phyloP scores from a whole-genome alignment of 2,888 invertebrate genomes.

The Heliconius cydno region DNA sequence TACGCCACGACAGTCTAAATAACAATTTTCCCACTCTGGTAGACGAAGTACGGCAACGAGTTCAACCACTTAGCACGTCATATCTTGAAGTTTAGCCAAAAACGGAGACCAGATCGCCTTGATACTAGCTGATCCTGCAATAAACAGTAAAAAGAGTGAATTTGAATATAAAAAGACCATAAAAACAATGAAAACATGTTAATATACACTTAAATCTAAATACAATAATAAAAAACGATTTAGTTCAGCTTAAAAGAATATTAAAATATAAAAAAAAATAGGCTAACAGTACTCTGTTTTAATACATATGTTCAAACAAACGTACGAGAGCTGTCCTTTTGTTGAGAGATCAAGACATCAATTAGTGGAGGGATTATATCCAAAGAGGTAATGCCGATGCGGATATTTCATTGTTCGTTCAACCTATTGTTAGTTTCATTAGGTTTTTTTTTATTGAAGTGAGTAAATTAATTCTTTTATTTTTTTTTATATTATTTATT shows the following conservation, averaged over 20 bases:
- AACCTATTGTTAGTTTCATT: constrained; percentile 6
- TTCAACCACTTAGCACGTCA: too few species aligned
- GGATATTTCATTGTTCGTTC: constrained; percentile 36
- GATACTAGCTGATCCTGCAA: too few species aligned
- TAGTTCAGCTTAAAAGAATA: neutral
- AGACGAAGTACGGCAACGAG: neutral
- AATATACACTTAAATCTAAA: neutral
- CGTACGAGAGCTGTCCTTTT: constrained; percentile 31
- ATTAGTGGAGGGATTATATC: constrained; percentile 40
- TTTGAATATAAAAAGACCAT: too few species aligned
- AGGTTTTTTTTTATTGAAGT: constrained; percentile 7
- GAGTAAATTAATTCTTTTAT: too few species aligned
- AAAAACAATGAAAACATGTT: too few species aligned
- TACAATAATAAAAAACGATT: neutral
- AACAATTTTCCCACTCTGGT: neutral
- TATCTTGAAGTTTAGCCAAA: too few species aligned
- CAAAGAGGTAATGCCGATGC: constrained; percentile 31
- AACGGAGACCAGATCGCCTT: too few species aligned
- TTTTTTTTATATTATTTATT: neutral
- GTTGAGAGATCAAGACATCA: constrained; percentile 41
- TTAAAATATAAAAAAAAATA: neutral
- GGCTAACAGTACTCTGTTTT: neutral
- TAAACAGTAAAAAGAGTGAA: too few species aligned
- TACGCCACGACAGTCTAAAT: too few species aligned
- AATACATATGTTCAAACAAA: constrained; percentile 18